A percentile compares a stretch with the other conserved stretches of the same genome.
Evolutionary conservation across 92 coral and sea anemone genomes (phyloP).

Genomic region (Blastomussa wellsi): DNA sequence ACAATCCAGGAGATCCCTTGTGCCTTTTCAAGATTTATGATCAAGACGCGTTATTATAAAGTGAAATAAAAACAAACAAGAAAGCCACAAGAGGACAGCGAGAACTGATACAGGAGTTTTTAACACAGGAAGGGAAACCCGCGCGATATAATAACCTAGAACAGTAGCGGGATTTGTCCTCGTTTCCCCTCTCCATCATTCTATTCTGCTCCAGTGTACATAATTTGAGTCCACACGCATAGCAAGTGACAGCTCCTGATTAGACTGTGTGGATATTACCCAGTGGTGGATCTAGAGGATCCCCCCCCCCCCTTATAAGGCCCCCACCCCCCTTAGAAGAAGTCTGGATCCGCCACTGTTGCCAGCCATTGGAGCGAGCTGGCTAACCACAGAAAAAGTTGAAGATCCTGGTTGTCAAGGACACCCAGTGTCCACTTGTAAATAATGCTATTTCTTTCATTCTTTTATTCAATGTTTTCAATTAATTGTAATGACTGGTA

Average conservation of each 20-base stretch:
- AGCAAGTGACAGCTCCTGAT: too few species aligned
- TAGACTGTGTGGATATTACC: too few species aligned
- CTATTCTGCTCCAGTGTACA: background rate
- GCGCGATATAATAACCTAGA: background rate
- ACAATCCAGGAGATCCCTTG: constrained; percentile 82
- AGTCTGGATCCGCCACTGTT: too few species aligned
- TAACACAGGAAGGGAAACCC: background rate
- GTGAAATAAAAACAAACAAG: background rate
- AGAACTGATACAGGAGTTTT: background rate
- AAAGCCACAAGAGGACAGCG: too few species aligned
- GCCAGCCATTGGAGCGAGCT: background rate
- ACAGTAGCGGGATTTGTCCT: background rate
- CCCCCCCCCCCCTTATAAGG: too few species aligned
- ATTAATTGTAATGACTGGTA: background rate
- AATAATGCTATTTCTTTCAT: background rate
- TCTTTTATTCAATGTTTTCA: background rate
- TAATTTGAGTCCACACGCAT: too few species aligned
- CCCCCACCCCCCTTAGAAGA: too few species aligned
- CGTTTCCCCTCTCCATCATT: background rate
- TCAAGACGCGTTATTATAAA: constrained; percentile 16
- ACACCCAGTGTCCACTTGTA: background rate
- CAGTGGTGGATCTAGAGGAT: too few species aligned
- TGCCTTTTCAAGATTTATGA: constrained; percentile 72
- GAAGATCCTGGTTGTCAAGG: background rate
- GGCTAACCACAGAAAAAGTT: background rate